Evolutionary conservation across 2,797 vertebrate genomes (phyloP).

Genomic region (Premnoplex brunnescens): DNA sequence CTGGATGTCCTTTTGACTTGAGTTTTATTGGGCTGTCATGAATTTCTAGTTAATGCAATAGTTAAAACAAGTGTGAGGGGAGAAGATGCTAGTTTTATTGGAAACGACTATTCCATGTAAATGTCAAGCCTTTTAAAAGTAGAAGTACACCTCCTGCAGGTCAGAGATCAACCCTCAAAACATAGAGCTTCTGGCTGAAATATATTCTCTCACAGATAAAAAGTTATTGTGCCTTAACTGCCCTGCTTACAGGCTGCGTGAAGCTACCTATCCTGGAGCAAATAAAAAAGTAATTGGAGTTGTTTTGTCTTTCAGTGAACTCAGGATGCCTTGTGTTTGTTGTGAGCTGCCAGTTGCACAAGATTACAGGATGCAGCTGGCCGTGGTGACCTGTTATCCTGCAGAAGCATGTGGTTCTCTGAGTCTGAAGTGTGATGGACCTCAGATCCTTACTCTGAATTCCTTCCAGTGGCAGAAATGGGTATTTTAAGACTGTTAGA

Average conservation of each 20-base stretch:
- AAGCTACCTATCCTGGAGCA: background rate
- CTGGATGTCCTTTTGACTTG: background rate
- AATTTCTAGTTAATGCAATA: background rate
- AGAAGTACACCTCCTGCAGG: background rate
- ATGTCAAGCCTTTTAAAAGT: background rate
- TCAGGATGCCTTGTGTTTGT: background rate
- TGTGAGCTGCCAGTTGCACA: background rate
- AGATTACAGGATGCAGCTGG: background rate
- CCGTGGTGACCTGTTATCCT: background rate
- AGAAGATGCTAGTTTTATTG: background rate
- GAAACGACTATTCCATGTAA: background rate
- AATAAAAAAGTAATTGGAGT: background rate
- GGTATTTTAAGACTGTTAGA: background rate
- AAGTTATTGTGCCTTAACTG: background rate
- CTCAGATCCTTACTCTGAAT: background rate
- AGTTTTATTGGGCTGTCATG: background rate
- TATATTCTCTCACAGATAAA: background rate
- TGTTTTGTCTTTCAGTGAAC: slow-evolving; percentile 33
- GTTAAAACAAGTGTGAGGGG: background rate
- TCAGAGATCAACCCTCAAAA: background rate
- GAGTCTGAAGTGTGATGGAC: background rate
- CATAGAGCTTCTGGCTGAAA: background rate
- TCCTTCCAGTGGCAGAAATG: background rate
- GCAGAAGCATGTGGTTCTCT: background rate
- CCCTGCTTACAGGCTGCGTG: background rate